Evolutionary conservation across 2,113 vertebrate genomes (phyloP), one percentile per base, ranked within the genome.

Genomic region (Crypturellus undulatus): DNA sequence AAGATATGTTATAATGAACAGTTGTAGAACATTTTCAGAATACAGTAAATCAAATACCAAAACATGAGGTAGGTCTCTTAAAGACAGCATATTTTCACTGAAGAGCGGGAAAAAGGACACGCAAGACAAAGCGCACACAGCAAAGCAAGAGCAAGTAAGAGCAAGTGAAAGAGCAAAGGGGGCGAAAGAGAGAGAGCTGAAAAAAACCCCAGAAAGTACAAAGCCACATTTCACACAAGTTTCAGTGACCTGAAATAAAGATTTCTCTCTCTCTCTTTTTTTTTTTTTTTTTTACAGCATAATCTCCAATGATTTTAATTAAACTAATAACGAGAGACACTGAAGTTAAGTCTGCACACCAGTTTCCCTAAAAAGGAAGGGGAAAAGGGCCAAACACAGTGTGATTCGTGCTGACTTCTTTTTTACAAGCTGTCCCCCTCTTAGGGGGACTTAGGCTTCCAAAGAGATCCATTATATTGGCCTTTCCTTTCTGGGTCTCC

Each of bases 241-340:
- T 96, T 97, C 88, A 95, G 73, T 95, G 88, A 97, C 94, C 81
- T 85, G 91, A 96, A 96, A 93, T 72, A 97, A 76, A 96, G 76
- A 96, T 59, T 79, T 88, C 73, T 89, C 13, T 38, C 42, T 43
- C 9, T 42, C 40, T n/a, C n/a, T n/a, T n/a, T n/a, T n/a, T n/a
- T 42, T 42, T 42, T 47, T 49, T 49, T 22, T 52, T 96, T 97
- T 84, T 91, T 93, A n/a, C 89, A 90, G 62, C 72, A 34, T 95
- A 84, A 91, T 96, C 88, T 97, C 67, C 49, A 56, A 58, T 94
- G 80, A 96, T 86, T 90, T 93, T 90, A 96, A 97, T 96, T 96
- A 95, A 71, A 92, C 94, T 95, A 93, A 95, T 91, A 90, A 87
- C 92, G 62, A 94, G 40, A 92, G 88, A 94, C 89, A 90, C 22